Conservation (phyloP, 2,888 invertebrate species). For the Oithona nana region DNA sequence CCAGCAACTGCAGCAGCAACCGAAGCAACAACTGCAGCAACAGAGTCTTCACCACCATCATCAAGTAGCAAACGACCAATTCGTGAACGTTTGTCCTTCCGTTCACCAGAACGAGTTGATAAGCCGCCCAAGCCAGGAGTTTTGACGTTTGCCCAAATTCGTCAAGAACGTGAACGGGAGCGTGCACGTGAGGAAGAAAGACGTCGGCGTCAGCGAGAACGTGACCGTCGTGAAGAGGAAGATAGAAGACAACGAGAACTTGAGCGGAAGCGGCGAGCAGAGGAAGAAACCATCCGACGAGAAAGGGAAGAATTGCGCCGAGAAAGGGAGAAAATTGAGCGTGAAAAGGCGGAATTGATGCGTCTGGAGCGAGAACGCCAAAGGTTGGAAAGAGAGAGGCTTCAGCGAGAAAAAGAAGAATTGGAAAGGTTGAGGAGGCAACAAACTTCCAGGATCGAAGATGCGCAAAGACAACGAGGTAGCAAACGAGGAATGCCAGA, state of each 20-base stretch:
- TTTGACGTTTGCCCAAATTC: slow-evolving; percentile 8
- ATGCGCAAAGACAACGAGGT: not conserved
- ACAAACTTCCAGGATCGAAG: slow-evolving; percentile 1
- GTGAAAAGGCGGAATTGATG: slow-evolving; percentile 64
- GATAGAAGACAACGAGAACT: not conserved
- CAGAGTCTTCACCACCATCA: not conserved
- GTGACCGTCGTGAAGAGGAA: not conserved
- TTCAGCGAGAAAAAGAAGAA: slow-evolving; percentile 44
- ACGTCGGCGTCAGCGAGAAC: not conserved
- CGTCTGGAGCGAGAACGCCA: slow-evolving; percentile 66
- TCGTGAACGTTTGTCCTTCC: not conserved
- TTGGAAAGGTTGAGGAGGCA: slow-evolving; percentile 16
- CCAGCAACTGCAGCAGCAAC: too few relatives aligned
- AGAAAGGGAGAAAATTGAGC: slow-evolving; percentile 52
- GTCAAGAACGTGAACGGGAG: slow-evolving; percentile 1
- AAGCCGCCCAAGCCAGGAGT: not conserved
- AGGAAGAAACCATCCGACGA: slow-evolving; percentile 35
- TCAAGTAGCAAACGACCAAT: not conserved
- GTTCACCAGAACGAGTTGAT: slow-evolving; percentile 1
- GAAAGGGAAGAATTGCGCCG: slow-evolving; percentile 40
- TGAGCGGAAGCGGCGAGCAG: slow-evolving; percentile 43
- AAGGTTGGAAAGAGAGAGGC: slow-evolving; percentile 41
- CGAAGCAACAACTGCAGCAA: too few relatives aligned
- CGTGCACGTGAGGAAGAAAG: slow-evolving; percentile 11
- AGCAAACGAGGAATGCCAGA: not conserved